Base-by-base conservation (phyloP, 2,888 invertebrate species). In the Dioctria rufipes region DNA sequence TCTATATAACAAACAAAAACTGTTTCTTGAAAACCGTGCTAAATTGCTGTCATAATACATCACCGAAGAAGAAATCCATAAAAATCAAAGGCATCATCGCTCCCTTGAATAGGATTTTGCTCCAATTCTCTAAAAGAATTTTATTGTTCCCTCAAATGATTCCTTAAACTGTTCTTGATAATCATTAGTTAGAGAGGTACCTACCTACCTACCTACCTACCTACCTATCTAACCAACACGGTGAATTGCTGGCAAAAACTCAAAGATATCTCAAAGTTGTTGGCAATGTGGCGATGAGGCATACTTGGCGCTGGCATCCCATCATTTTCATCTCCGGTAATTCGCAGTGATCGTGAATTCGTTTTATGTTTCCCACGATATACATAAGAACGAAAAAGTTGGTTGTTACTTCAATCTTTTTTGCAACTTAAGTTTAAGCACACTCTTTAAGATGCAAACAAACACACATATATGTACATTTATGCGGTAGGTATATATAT, bases 331-430 rank as follows among this genome's bases (percentile, higher is more conserved):
- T 82, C 54, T 77, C 78, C 79, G 79, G 78, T 77, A 80, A 80
- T 82, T 78, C 71, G 80, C 80, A 54, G 65, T 75, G 80, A 82
- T 82, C 79, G 82, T 79, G 61, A 63, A 82, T 80, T 82, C 77
- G 78, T 82, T 69, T 79, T 80, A 54, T 75, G 80, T 78, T 82
- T 82, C 82, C 82, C 82, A 82, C 82, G 82, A 82, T 82, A 80
- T 80, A 82, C 73, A 82, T 82, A 82, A 77, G 46, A n/a, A 63
- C 63, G 77, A 63, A 77, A 77, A 77, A 77, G 77, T 46, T 77
- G 25, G 43, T 37, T 63, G 61, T 77, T 63, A 9, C 63, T 43
- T 13, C n/a, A 51, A 8, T 71, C 61, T 42, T 75, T 75, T 73
- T 60, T 61, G 61, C 37, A 75, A 43, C 61, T 75, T 42, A 60